These are phyloP conservation scores for Hyposmocoma kahamanoa DNA, from an alignment of 1,140 invertebrate species.

Conservation along the genomic window DNA sequence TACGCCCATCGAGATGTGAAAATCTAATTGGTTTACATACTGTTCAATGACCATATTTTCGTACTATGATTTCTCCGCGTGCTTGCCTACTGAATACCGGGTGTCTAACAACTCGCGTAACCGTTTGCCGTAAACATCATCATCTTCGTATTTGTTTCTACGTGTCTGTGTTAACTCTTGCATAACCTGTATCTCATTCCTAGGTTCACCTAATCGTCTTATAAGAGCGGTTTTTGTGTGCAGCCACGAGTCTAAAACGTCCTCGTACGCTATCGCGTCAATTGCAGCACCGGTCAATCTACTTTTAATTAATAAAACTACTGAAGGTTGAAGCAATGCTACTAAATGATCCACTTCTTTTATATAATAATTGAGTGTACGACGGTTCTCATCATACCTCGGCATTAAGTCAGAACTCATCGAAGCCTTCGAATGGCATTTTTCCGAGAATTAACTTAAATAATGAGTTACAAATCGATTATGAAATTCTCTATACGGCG, in stretches of 20 bases:
- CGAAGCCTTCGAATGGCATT: too few species aligned
- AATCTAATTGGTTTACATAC: conserved; percentile 1
- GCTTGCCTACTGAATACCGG: neutral
- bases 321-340: neutral
- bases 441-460: too few species aligned
- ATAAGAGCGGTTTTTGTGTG: neutral
- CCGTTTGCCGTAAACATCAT: conserved; percentile 1
- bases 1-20: conserved; percentile 2
- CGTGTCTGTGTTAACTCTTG: conserved; percentile 3
- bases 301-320: neutral
- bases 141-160: neutral
- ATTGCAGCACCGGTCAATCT: conserved; percentile 1
- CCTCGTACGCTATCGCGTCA: conserved; percentile 6
- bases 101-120: neutral
- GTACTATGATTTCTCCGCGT: conserved; percentile 2
- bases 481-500: too few species aligned
- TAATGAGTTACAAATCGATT: too few species aligned
- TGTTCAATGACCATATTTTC: conserved; percentile 6
- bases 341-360: neutral
- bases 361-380: neutral
- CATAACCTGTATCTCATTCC: conserved; percentile 7
- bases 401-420: neutral
- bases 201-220: conserved; percentile 1
- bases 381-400: neutral
- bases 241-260: neutral